Evolutionary conservation across 2,888 invertebrate genomes (phyloP), one percentile per base, ranked within the genome.

Genomic region (Volucella inflata): DNA sequence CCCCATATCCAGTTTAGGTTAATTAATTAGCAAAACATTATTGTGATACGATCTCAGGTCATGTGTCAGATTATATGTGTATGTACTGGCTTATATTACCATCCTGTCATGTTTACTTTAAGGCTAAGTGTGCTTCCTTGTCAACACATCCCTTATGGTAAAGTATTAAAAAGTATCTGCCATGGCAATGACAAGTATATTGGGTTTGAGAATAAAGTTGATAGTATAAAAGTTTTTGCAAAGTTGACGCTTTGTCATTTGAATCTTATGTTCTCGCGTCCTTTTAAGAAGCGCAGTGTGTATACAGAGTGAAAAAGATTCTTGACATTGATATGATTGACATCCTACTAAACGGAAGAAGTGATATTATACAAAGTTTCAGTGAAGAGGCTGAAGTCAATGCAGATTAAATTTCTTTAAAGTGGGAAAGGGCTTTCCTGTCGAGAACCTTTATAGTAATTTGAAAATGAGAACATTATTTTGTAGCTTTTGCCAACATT

Each of bases 141-240:
- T 62, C 12, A 46, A 62, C 62, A 62, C 14, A 40, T 14, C 16
- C 30, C 16, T 30, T 51, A 51, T 36, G 46, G 64, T 64, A 48
- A 16, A 30, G 48, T 48, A 64, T 50, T 65, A 65, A 65, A 65
- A 65, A 51, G 65, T 51, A 40, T 65, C 40, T 65, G 65, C 51
- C 65, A 65, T 38, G 17, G 2, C 17, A 36, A 40, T 38, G 40
- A 10, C 50, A 51, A 40, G 16, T 38, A 64, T 51, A 16, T 16
- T 36, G 38, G 36, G 11, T n/a, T 30, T 30, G 6, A 14, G 48
- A 11, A 64, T 36, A 14, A 50, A 50, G 50, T 50, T 16, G 65
- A 40, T 2, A 12, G 14, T 30, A 30, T 11, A 50, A 51, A 51
- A 12, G 40, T 65, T 65, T 65, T 51, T 38, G 8, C 50, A 65